Evolutionary conservation across 2,888 invertebrate species (phyloP), one percentile per base, ranked within the genome.

Genomic region (Tribolium freemani): DNA sequence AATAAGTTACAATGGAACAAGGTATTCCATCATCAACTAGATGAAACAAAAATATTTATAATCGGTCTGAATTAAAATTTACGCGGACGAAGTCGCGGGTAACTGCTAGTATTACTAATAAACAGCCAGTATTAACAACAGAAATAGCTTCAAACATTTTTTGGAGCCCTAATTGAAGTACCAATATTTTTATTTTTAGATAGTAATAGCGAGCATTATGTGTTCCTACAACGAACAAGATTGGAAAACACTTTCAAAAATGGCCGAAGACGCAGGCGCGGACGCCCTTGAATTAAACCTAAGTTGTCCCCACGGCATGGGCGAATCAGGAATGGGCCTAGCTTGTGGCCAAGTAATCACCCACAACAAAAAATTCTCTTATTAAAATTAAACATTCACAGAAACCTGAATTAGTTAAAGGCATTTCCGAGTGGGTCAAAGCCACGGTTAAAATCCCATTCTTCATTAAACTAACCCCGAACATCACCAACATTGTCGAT

Each of bases 291-390:
- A 99, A 83, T 87, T 99, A 60, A 99, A 99, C 88, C 87, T 99
- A 60, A 98, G 98, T 0, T 99, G 99, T 85, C 99, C 99, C 0
- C 99, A 99, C 86, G 99, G 99, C 4, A 99, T 99, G 98, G 98
- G 97, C 1, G 98, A 98, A 85, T 92, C 94, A 8, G 98, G 98
- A 46, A 99, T 99, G 99, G 99, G 99, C 0, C 88, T 99, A 61
- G 99, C 99, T 53, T 99, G 99, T 86, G 99, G 99, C 69, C 98
- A 98, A 90, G 95, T 94, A 84, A 74, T 26, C 5, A 26, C 5
- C 5, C 26, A 26, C 11, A n/a, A 45, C 3, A 5, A 45, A 45
- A 45, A 10, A 9, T 45, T 54, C 38, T 1, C 20, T 38, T 4
- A 38, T 46, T 31, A 21, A 26, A 26, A 10, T 56, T 1, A 56